Base-by-base conservation (phyloP, 2,797 vertebrate genomes). In the Acipenser oxyrinchus region DNA sequence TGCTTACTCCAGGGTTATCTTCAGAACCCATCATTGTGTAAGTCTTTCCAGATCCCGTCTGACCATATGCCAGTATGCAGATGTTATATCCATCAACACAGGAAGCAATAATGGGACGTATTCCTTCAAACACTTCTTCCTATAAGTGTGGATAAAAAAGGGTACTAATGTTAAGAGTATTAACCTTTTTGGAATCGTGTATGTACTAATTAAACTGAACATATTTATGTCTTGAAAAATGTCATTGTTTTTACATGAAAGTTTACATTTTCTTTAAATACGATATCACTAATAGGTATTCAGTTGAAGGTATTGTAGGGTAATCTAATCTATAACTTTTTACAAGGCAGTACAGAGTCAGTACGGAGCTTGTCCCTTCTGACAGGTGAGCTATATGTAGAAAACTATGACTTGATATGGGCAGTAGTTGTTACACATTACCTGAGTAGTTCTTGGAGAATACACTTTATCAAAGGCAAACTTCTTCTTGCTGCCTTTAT, bases 1-100 rank as follows among this genome's bases (percentile, higher is more conserved):
- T 82, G 72, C 83, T 86, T 37, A 87, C 82, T 8, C 86, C 86
- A 0, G 84, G 86, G 23, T 81, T 72, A 6, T 82, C 76, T 50
- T 76, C 83, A 62, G 15, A 75, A 10, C 84, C 86, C 82, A 84
- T 85, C 83, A 88, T 86, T 10, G 85, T 88, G 79, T 78, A 86
- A 0, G 83, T 87, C 71, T 86, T 88, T 51, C 86, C 83, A 6
- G 86, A 87, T 15, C 85, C 81, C 0, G 86, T 87, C 51, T 88
- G 86, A 9, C 82, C 79, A 18, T 87, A 88, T 3, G 84, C 82
- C 70, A 87, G 68, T 0, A 88, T 86, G 18, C 83, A 87, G 57
- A 86, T 52, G 62, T 76, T 85, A 52, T 82, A 87, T 13, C 86
- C 82, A 3, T 83, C 85, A 48, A 81, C 81, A 64, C 87, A 89